Conservation (phyloP, 30 jellyfish, hydroid and myxozoan species). For the Mastigias papua region DNA sequence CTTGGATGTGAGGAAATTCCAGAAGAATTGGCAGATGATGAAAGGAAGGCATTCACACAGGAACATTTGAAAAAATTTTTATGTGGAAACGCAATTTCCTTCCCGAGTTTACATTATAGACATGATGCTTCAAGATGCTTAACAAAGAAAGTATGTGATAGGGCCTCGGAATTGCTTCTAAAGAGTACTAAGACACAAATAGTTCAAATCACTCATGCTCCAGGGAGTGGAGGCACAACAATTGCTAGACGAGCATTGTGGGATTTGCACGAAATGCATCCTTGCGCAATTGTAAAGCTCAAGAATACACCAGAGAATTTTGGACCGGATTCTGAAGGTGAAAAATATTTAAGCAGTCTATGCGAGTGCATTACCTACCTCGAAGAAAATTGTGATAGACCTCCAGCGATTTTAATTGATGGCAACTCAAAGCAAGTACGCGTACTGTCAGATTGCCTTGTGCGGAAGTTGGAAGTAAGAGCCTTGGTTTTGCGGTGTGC, state of each 20-base stretch:
- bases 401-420: slow-evolving; percentile 57
- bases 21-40: slow-evolving; percentile 34
- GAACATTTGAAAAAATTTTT: slow-evolving; percentile 53
- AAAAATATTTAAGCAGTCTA: slow-evolving; percentile 19
- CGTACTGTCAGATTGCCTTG: slow-evolving; percentile 47
- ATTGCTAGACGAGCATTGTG: slow-evolving; percentile 60
- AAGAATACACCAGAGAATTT: slow-evolving; percentile 2
- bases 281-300: slow-evolving; percentile 61
- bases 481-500: slow-evolving; percentile 54
- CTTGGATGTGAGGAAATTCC: slow-evolving; percentile 68
- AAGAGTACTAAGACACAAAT: slow-evolving; percentile 20
- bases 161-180: background rate
- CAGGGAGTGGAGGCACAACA: slow-evolving; percentile 76
- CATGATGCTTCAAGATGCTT: slow-evolving; percentile 59
- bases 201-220: slow-evolving; percentile 59
- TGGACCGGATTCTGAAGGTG: slow-evolving; percentile 35
- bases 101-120: slow-evolving; percentile 52
- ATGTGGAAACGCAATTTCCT: slow-evolving; percentile 50
- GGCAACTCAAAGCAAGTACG: slow-evolving; percentile 56
- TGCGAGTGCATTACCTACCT: slow-evolving; percentile 16
- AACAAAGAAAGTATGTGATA: background rate
- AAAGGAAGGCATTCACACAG: slow-evolving; percentile 31
- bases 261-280: slow-evolving; percentile 46
- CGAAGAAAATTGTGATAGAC: slow-evolving; percentile 21
- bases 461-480: slow-evolving; percentile 39